These are phyloP conservation scores for Heterochromis multidens DNA, from an alignment of 2,113 vertebrate species.

Conservation along the genomic window DNA sequence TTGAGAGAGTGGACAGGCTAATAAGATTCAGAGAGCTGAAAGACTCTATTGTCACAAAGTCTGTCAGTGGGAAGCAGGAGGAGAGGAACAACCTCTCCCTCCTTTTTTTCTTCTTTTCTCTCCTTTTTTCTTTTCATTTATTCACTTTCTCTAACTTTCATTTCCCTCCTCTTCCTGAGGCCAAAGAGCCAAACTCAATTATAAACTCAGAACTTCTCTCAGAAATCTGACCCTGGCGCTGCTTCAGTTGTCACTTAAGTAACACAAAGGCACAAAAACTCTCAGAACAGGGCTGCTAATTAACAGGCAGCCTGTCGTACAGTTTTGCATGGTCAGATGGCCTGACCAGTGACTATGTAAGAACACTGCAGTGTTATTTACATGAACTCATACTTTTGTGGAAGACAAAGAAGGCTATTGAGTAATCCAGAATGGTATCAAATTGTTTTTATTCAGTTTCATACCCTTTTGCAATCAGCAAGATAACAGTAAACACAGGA, in stretches of 20 bases:
- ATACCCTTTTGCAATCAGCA: background rate
- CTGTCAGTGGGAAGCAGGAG: conserved; percentile 37
- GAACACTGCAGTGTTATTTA: background rate
- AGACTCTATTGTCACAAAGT: conserved; percentile 29
- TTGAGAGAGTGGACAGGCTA: conserved; percentile 26
- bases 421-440: background rate
- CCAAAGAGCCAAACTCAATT: conserved; percentile 36
- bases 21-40: conserved; percentile 46
- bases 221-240: conserved; percentile 14
- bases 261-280: conserved; percentile 19
- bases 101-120: background rate
- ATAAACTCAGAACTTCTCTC: conserved; percentile 10
- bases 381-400: background rate
- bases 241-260: conserved; percentile 24
- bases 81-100: conserved; percentile 4
- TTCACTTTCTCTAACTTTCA: background rate
- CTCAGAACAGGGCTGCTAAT: conserved; percentile 10
- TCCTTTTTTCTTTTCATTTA: background rate
- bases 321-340: conserved; percentile 33
- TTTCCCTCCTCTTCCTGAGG: background rate
- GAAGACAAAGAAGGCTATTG: background rate
- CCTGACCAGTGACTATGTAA: background rate
- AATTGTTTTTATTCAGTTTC: background rate
- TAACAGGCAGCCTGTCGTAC: conserved; percentile 33
- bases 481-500: background rate